phyloP scores from a whole-genome alignment of 2,113 vertebrate genomes.

The Neotoma lepida region DNA sequence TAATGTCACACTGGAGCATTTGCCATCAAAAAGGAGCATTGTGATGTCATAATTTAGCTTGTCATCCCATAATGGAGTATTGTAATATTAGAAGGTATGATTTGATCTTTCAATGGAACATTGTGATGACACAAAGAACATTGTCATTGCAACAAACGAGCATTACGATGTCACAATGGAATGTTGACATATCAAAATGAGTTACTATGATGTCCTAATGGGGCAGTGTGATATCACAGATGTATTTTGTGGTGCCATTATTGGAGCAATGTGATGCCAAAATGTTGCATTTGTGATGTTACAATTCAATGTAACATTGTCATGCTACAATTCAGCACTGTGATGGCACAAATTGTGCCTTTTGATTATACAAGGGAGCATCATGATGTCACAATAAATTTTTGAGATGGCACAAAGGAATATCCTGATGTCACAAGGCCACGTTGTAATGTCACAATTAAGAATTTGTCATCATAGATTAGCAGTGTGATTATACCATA shows the following conservation, averaged over 20 bases:
- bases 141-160: not conserved
- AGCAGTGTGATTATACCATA: too few relatives aligned
- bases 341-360: too few relatives aligned
- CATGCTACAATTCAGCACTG: too few relatives aligned
- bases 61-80: not conserved
- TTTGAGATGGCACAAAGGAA: too few relatives aligned
- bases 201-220: not conserved
- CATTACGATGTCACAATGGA: not conserved
- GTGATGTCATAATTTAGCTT: not conserved
- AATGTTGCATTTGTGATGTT: too few relatives aligned
- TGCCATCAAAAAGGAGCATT: not conserved
- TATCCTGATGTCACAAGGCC: too few relatives aligned
- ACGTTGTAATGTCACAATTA: too few relatives aligned
- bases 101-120: not conserved
- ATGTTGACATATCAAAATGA: not conserved
- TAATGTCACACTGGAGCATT: not conserved
- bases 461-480: too few relatives aligned
- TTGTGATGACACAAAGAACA: not conserved
- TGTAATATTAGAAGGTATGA: not conserved
- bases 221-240: not conserved
- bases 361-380: too few relatives aligned
- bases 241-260: not conserved
- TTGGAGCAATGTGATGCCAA: too few relatives aligned
- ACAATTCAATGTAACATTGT: too few relatives aligned
- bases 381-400: too few relatives aligned